Conservation (phyloP, 2,113 vertebrate genomes). For the Leptobrachium leishanense region DNA sequence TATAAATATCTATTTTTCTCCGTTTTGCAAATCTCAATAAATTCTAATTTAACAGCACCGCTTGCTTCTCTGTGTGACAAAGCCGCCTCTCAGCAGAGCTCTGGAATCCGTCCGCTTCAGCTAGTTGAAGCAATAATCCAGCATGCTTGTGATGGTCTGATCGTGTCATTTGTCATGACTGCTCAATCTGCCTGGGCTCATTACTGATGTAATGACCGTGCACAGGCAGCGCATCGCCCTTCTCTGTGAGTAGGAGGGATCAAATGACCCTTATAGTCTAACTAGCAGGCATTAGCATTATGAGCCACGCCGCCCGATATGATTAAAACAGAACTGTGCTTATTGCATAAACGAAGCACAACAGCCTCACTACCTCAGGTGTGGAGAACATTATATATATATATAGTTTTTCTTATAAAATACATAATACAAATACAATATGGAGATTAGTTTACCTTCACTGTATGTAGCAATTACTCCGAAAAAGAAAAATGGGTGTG, state of each 20-base stretch:
- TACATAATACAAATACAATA: no score
- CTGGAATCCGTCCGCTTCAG: slow-evolving; percentile 36
- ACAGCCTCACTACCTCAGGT: neutral
- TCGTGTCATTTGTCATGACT: slow-evolving; percentile 48
- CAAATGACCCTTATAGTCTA: slow-evolving; percentile 16
- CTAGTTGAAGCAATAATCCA: slow-evolving; percentile 47
- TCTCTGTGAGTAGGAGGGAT: slow-evolving; percentile 16
- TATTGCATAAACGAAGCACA: neutral
- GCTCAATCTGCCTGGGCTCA: slow-evolving; percentile 47
- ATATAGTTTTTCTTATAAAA: no score
- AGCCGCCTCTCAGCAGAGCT: slow-evolving; percentile 41
- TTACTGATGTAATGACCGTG: slow-evolving; percentile 38
- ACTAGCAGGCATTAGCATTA: neutral
- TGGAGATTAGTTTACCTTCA: no score
- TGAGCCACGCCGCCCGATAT: neutral
- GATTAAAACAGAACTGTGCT: neutral
- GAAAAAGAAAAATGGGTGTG: no score
- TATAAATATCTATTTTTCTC: slow-evolving; percentile 47
- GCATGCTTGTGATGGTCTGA: slow-evolving; percentile 39
- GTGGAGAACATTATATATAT: no score
- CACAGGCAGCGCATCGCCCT: slow-evolving; percentile 28
- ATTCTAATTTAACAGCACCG: slow-evolving; percentile 45
- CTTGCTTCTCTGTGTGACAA: slow-evolving; percentile 38
- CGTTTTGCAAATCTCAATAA: slow-evolving; percentile 45
- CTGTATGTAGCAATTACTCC: no score